Base-by-base conservation (phyloP, 2,797 vertebrate species). In the Chrosomus eos region DNA sequence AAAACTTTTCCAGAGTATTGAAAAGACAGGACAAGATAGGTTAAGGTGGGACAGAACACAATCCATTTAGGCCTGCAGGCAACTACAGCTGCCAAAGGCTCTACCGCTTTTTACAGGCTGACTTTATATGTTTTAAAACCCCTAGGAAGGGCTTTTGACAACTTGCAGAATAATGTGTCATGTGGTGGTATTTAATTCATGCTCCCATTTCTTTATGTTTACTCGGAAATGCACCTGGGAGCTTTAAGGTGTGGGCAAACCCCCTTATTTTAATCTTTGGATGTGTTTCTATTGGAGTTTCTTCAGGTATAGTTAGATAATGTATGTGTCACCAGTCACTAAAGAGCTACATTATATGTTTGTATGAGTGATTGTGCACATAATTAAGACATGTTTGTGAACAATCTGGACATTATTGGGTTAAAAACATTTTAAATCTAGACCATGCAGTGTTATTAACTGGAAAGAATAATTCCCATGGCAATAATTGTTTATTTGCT, bases 181-280 rank as follows among this genome's bases (percentile, higher is more conserved):
- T 62, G 55, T 13, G 36, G n/a, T 62, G n/a, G 55, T 62, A n/a
- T 77, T 77, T 62, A 77, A 77, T 62, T 62, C 75, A 77, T 77
- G 75, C 75, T 77, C 55, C n/a, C 75, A 40, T 43, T 77, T 77
- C 75, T 77, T 77, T 36, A 77, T 77, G 75, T 77, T 77, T 77
- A 77, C 74, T 18, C 23, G 18, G 33, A 62, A 77, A 77, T 77
- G 36, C 75, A 77, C 75, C n/a, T 77, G 36, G 75, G 75, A 62
- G 9, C 55, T 21, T 43, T 77, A 62, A 60, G 36, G 14, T 55
- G 53, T 62, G 55, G 75, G 10, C n/a, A 62, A 40, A 62, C 28
- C 55, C 36, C n/a, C 55, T 43, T 43, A 60, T 60, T 60, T 77
- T 36, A 28, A 77, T 77, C 55, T 77, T 62, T 77, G 75, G n/a